Conservation (phyloP, 2,113 vertebrate genomes). For the Corythornis vintsioides region DNA sequence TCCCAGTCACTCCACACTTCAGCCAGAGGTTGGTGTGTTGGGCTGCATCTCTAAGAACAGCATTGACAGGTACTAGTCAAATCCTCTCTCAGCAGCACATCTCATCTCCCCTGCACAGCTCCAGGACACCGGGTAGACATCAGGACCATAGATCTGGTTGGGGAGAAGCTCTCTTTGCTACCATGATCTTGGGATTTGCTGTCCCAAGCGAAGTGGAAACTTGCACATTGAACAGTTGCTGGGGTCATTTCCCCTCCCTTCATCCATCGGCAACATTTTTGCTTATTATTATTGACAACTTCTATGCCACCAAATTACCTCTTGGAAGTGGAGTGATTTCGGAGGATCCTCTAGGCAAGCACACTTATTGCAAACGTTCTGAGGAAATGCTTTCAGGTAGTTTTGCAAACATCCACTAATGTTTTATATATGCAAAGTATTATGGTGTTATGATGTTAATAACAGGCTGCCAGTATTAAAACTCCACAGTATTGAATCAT, state of each 20-base stretch:
- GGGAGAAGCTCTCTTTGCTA: background rate
- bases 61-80: background rate
- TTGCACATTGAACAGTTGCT: fast-evolving
- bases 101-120: background rate
- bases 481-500: slow-evolving; percentile 15
- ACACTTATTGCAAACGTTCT: background rate
- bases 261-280: fast-evolving
- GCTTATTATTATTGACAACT: background rate
- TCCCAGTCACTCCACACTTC: fast-evolving
- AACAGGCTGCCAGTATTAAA: background rate
- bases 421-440: slow-evolving; percentile 19
- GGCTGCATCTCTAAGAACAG: background rate
- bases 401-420: slow-evolving; percentile 34
- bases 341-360: background rate
- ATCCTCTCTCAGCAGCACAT: fast-evolving
- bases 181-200: fast-evolving
- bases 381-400: slow-evolving; percentile 1
- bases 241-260: background rate
- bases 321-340: background rate
- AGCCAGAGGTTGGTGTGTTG: background rate
- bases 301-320: background rate
- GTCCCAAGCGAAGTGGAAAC: background rate
- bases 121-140: background rate
- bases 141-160: too few relatives aligned
- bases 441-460: slow-evolving; percentile 28